Percentiles rank a stretch among this genome's conserved stretches.
These are phyloP conservation scores for Oedothorax gibbosus DNA, from an alignment of 1,140 invertebrate species.

Conservation along the genomic window DNA sequence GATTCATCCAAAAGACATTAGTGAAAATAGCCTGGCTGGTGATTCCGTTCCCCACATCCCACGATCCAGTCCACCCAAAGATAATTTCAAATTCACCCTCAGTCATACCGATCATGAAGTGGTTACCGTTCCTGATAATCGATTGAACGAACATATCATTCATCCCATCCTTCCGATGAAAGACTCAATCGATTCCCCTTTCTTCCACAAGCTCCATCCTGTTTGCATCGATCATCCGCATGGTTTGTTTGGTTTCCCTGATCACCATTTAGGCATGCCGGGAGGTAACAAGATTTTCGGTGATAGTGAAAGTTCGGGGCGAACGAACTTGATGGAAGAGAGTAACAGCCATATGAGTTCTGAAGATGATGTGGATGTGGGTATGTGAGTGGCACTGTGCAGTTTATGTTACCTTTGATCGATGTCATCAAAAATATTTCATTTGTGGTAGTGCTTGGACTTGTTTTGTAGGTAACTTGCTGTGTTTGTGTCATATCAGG, in stretches of 20 bases:
- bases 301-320: not conserved
- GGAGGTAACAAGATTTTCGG: constrained; percentile 21
- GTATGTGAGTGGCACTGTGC: constrained; percentile 54
- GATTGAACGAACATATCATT: constrained; percentile 9
- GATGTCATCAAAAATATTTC: constrained; percentile 12
- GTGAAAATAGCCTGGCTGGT: constrained; percentile 14
- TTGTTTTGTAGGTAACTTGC: not conserved
- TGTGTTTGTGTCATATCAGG: no score
- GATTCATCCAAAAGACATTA: constrained; percentile 8
- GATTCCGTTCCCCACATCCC: constrained; percentile 1
- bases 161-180: not conserved
- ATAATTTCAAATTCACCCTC: constrained; percentile 27
- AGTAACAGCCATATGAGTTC: constrained; percentile 36
- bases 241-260: constrained; percentile 34
- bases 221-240: constrained; percentile 36
- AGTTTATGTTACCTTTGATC: constrained; percentile 57
- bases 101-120: not conserved
- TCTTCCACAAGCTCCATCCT: constrained; percentile 33
- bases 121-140: not conserved
- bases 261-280: constrained; percentile 34
- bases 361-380: constrained; percentile 54
- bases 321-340: constrained; percentile 18
- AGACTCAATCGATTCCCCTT: constrained; percentile 21
- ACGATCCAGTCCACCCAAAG: not conserved
- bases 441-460: not conserved